Conservation (phyloP, 2,888 invertebrate species). For the Chloroclystis v-ata region DNA sequence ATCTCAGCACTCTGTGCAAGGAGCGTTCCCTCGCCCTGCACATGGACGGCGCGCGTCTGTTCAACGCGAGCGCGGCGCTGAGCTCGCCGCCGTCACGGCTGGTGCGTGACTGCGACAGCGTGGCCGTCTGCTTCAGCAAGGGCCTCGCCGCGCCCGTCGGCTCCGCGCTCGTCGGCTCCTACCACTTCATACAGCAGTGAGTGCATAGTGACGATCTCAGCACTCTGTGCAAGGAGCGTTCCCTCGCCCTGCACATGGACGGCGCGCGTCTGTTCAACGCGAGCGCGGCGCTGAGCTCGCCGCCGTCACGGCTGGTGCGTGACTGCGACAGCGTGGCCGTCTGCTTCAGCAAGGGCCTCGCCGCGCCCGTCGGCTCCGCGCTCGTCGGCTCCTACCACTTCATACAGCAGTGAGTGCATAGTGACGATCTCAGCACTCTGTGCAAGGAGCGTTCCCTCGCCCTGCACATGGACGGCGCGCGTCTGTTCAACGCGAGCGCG, state of each 20-base stretch:
- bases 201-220: background rate
- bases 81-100: conserved; percentile 81
- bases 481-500: no score
- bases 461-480: no score
- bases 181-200: conserved; percentile 84
- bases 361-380: conserved; percentile 92
- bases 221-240: conserved; percentile 74
- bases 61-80: conserved; percentile 90
- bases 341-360: conserved; percentile 94
- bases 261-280: conserved; percentile 89
- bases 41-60: conserved; percentile 95
- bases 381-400: conserved; percentile 87
- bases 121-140: conserved; percentile 94
- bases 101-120: conserved; percentile 85
- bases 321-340: conserved; percentile 89
- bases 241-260: conserved; percentile 88
- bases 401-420: conserved; percentile 80
- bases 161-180: conserved; percentile 87
- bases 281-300: conserved; percentile 80
- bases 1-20: conserved; percentile 81
- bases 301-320: conserved; percentile 81
- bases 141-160: conserved; percentile 94
- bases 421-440: background rate
- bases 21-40: conserved; percentile 82
- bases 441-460: no score